Evolutionary conservation across 1,140 invertebrate genomes (phyloP).

Genomic region (Kradibia gibbosae): DNA sequence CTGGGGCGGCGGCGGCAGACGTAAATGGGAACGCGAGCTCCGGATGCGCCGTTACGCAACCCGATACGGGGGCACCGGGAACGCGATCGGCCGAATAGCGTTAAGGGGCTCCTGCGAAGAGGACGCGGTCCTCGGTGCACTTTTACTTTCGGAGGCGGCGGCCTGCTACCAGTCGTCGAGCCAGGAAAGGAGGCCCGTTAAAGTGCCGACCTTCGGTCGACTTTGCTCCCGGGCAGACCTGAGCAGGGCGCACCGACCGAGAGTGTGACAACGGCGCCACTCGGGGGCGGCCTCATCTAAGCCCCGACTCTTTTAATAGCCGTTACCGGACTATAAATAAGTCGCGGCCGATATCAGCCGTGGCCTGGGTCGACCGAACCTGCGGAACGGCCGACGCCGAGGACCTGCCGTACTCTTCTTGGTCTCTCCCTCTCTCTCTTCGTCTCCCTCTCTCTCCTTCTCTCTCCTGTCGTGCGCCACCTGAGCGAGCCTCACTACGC

Average conservation of each 20-base stretch:
- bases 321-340: constrained; percentile 8
- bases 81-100: background rate
- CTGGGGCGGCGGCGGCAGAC: background rate
- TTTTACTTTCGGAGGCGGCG: background rate
- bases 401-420: too few relatives aligned
- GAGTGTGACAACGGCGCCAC: constrained; percentile 7
- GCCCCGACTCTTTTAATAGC: constrained; percentile 10
- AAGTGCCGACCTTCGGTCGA: constrained; percentile 3
- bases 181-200: background rate
- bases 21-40: constrained; percentile 4
- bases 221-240: background rate
- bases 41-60: constrained; percentile 12
- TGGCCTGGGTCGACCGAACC: background rate
- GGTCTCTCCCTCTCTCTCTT: too few relatives aligned
- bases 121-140: background rate
- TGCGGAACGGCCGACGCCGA: background rate
- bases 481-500: background rate
- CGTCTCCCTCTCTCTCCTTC: too few relatives aligned
- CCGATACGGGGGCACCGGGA: background rate
- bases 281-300: background rate
- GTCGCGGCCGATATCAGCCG: background rate
- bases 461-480: too few relatives aligned
- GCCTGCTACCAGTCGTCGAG: too few relatives aligned
- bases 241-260: background rate
- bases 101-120: background rate